phyloP scores from a whole-genome alignment of 1,140 invertebrate genomes.

The Drosophila lini region DNA sequence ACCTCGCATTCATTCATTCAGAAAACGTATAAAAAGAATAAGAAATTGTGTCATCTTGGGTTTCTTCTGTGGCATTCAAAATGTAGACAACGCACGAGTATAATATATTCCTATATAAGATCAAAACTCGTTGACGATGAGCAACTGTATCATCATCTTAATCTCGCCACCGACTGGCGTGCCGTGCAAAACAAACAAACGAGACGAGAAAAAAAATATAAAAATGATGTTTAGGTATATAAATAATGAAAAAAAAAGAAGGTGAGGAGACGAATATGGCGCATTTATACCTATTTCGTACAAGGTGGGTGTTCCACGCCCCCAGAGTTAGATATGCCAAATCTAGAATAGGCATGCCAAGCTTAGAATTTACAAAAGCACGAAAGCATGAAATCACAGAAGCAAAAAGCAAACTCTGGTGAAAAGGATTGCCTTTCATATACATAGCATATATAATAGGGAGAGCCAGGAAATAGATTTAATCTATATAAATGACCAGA shows the following conservation, averaged over 20 bases:
- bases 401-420: neutral
- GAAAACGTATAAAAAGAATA: slow-evolving; percentile 25
- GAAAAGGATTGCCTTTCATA: too few relatives aligned
- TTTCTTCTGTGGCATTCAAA: slow-evolving; percentile 16
- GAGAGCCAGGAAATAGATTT: slow-evolving; percentile 5
- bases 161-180: slow-evolving; percentile 11
- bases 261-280: slow-evolving; percentile 28
- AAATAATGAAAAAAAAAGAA: slow-evolving; percentile 3
- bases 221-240: slow-evolving; percentile 10
- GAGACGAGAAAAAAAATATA: slow-evolving; percentile 10
- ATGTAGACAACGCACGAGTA: slow-evolving; percentile 24
- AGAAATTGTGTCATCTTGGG: slow-evolving; percentile 65
- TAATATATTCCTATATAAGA: slow-evolving; percentile 61
- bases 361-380: neutral
- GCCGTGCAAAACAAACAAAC: slow-evolving; percentile 38
- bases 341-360: slow-evolving; percentile 38
- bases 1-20: slow-evolving; percentile 34
- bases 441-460: neutral
- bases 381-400: slow-evolving; percentile 6
- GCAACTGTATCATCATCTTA: slow-evolving; percentile 56
- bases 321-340: slow-evolving; percentile 35
- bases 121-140: slow-evolving; percentile 68
- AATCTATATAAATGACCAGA: slow-evolving; percentile 7
- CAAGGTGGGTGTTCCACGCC: slow-evolving; percentile 41
- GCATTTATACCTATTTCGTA: slow-evolving; percentile 25